Evolutionary conservation across 2,888 invertebrate genomes (phyloP), one percentile per base, ranked within the genome.

Genomic region (Hylaea fasciaria): DNA sequence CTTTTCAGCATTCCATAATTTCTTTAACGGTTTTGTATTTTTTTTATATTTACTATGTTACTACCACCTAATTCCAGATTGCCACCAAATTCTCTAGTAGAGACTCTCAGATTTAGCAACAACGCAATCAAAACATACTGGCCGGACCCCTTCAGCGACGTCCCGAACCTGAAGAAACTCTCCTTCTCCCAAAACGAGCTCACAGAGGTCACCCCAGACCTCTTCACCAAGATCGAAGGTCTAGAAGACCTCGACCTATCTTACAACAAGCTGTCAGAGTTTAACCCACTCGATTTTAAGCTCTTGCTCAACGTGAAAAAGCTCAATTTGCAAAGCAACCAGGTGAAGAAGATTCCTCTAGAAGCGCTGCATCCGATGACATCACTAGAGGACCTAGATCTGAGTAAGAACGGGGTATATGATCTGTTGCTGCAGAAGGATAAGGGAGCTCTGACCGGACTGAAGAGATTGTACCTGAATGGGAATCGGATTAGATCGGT

Each of bases 241-340:
- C 69, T 94, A 10, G 87, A 89, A 77, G 90, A 85, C 35, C 66
- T 94, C n/a, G 93, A 94, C 71, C 70, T 94, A 0, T 93, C 94
- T 0, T 84, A 88, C 66, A 94, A 94, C 73, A 85, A 85, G 49
- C 72, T 94, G 4, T 65, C 82, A 9, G 82, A 83, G 2, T 82
- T 94, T 43, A 87, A 88, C 62, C 70, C 79, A 0, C 65, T 86
- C 49, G 87, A 89, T 66, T 93, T 94, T 44, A 84, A 85, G 63
- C 71, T 76, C 56, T 76, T 91, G 57, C 71, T 66, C 44, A 77
- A 80, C 35, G 62, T 91, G 1, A 86, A 88, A 68, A 85, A 85
- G 57, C 75, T 94, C 11, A 89, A 86, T 81, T 77, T 94, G 45
- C 92, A 92, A 63, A 85, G 84, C 44, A 94, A 94, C 69, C 64